phyloP scores from a whole-genome alignment of 2,113 vertebrate genomes.

The Dendropsophus ebraccatus region DNA sequence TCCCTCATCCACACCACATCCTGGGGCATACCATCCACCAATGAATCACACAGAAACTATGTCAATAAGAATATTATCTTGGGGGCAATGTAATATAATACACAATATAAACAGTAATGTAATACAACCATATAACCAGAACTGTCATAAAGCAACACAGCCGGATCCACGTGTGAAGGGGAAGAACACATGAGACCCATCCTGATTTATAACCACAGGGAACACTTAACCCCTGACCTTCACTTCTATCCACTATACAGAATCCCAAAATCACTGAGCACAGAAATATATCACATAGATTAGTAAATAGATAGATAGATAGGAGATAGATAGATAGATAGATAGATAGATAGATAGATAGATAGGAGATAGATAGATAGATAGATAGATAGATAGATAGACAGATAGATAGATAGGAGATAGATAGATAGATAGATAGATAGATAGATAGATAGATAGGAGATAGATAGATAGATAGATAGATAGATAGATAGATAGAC shows the following conservation, averaged over 20 bases:
- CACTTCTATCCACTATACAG: neutral
- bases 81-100: constrained; percentile 1
- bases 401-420: too few species aligned
- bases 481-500: too few species aligned
- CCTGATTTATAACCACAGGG: neutral
- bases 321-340: too few species aligned
- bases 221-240: neutral
- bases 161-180: neutral
- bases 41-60: neutral
- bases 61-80: neutral
- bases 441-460: too few species aligned
- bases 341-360: too few species aligned
- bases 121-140: neutral
- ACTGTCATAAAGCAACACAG: neutral
- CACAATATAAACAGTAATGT: neutral
- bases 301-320: too few species aligned
- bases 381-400: too few species aligned
- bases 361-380: too few species aligned
- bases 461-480: too few species aligned
- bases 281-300: too few species aligned
- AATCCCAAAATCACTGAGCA: neutral
- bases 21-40: neutral
- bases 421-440: too few species aligned
- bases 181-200: neutral
- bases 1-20: neutral